A percentile compares a stretch with the other conserved stretches of the same genome.
Conservation (phyloP, 2,888 invertebrate species). For the Nemurella pictetii region DNA sequence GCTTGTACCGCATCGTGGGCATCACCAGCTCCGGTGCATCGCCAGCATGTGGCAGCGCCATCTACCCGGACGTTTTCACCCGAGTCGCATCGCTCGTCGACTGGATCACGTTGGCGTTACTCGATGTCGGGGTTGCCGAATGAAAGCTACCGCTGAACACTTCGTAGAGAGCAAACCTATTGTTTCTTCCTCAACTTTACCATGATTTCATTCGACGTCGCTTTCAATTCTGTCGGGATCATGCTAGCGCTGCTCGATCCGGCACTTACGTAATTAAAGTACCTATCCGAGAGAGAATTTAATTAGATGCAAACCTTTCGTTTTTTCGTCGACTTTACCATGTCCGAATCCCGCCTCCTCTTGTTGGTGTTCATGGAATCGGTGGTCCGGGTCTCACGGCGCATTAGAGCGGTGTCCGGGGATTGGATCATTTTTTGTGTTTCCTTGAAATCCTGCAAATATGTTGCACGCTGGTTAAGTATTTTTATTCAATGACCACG, state of each 20-base stretch:
- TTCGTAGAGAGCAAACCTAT: too few relatives aligned
- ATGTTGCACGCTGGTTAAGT: too few relatives aligned
- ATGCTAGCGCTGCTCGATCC: too few relatives aligned
- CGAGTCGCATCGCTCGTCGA: constrained; percentile 32
- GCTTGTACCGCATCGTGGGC: constrained; percentile 35
- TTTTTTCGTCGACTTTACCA: constrained; percentile 30
- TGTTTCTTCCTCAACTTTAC: too few relatives aligned
- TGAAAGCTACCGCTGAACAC: too few relatives aligned
- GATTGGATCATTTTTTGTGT: constrained; percentile 39
- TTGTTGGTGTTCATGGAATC: constrained; percentile 34
- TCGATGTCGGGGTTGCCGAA: too few relatives aligned
- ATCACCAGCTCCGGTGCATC: constrained; percentile 37
- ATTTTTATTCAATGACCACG: not conserved
- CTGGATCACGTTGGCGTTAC: constrained; percentile 38
- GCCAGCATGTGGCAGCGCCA: constrained; percentile 32
- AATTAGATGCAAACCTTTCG: constrained; percentile 32
- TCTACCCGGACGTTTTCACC: constrained; percentile 38
- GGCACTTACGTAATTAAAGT: too few relatives aligned
- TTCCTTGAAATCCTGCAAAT: constrained; percentile 38
- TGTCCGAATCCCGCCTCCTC: constrained; percentile 31
- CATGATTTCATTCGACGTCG: too few relatives aligned
- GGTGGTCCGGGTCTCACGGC: constrained; percentile 39
- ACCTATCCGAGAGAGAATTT: not conserved
- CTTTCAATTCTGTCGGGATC: too few relatives aligned
- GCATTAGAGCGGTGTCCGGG: constrained; percentile 30